Evolutionary conservation across 2,888 invertebrate genomes (phyloP).

Genomic region (Eupithecia subumbrata): DNA sequence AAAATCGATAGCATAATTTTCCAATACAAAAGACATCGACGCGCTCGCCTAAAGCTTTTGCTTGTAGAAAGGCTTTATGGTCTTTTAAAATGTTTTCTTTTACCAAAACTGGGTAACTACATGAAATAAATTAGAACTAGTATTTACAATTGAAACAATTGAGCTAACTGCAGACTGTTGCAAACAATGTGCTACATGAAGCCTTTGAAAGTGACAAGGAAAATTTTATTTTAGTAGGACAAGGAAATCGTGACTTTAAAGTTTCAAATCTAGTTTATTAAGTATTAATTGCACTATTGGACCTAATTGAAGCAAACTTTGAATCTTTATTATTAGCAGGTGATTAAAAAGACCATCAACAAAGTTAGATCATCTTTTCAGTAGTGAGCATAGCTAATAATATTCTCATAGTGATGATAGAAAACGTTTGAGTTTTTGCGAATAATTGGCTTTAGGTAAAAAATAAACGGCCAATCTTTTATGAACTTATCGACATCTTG

Average conservation of each 20-base stretch:
- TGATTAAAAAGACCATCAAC: conserved; percentile 28
- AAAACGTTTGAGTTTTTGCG: conserved; percentile 20
- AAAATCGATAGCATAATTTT: background rate
- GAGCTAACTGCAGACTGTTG: too few relatives aligned
- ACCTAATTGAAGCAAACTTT: background rate
- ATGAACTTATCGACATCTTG: conserved; percentile 7
- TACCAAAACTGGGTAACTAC: background rate
- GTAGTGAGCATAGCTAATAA: conserved; percentile 5
- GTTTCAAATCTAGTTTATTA: background rate
- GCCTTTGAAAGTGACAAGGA: background rate
- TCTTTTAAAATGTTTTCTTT: background rate
- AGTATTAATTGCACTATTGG: background rate
- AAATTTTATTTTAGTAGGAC: background rate
- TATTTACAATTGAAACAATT: too few relatives aligned
- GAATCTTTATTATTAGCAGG: conserved; percentile 13
- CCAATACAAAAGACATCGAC: background rate
- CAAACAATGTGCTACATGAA: too few relatives aligned
- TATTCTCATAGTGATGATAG: conserved; percentile 15
- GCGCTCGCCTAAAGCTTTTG: background rate
- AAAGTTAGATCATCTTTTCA: conserved; percentile 25
- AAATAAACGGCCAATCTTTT: conserved; percentile 18
- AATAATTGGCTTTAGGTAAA: conserved; percentile 26
- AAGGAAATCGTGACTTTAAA: background rate
- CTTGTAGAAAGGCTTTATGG: background rate
- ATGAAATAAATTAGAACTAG: too few relatives aligned